Evolutionary conservation across 2,113 vertebrate species (phyloP).

Genomic region (Herpailurus yagouaroundi): DNA sequence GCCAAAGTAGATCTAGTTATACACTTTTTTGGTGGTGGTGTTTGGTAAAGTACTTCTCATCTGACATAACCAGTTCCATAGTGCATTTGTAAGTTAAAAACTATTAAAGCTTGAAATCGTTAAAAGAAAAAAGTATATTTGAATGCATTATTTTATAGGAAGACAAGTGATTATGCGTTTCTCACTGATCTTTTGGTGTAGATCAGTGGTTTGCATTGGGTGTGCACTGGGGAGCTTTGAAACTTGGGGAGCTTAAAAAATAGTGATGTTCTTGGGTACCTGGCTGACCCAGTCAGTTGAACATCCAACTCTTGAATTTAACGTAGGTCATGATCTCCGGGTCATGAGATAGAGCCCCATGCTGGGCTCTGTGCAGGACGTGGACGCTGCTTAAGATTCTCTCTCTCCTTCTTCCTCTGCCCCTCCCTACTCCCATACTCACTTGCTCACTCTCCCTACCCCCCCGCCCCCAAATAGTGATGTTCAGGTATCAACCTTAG

Average conservation of each 20-base stretch:
- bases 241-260: neutral
- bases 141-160: neutral
- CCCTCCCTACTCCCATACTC: too few relatives aligned
- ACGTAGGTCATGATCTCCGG: too few relatives aligned
- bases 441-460: too few relatives aligned
- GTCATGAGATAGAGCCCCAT: too few relatives aligned
- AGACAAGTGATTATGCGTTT: neutral
- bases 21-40: neutral
- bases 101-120: neutral
- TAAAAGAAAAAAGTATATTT: neutral
- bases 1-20: neutral
- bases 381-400: too few relatives aligned
- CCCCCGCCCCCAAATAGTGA: neutral
- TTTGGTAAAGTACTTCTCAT: neutral
- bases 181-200: neutral
- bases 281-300: too few relatives aligned
- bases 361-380: too few relatives aligned
- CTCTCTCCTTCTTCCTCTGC: too few relatives aligned
- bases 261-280: neutral
- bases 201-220: neutral
- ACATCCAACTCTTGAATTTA: too few relatives aligned
- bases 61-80: neutral
- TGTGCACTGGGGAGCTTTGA: neutral
- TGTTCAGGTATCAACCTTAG: neutral
- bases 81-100: neutral